phyloP scores from a whole-genome alignment of 1,140 invertebrate genomes.

The Chlorops oryzae region DNA sequence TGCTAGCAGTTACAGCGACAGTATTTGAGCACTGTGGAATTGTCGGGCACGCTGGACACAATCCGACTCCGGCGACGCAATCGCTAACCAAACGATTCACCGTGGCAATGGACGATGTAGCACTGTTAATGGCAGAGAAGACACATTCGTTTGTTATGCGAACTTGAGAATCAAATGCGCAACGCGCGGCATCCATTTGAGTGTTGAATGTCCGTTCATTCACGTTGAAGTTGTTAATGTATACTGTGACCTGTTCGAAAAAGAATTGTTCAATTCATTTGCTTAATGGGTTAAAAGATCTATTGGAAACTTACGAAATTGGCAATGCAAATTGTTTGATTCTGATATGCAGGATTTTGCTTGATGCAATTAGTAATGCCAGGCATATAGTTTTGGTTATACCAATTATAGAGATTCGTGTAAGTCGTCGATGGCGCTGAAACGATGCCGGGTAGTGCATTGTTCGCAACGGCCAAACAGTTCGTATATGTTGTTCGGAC shows the following conservation, averaged over 20 bases:
- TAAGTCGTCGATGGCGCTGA: not conserved
- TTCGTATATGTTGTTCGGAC: not conserved
- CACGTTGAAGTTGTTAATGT: no score
- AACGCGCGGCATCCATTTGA: not conserved
- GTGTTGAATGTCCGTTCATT: not conserved
- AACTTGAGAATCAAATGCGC: not conserved
- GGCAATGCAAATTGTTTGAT: not conserved
- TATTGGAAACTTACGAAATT: slow-evolving; percentile 1
- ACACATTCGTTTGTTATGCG: not conserved
- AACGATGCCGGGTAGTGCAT: not conserved
- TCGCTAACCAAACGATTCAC: not conserved
- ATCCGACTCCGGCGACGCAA: not conserved
- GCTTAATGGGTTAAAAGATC: no score
- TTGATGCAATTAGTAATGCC: not conserved
- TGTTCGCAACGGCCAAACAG: not conserved
- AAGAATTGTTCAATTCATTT: no score
- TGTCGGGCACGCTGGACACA: not conserved
- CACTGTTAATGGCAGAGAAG: not conserved
- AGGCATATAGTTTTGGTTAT: not conserved
- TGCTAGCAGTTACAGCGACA: not conserved
- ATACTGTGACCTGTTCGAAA: no score
- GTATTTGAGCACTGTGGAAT: not conserved
- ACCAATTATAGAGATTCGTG: not conserved
- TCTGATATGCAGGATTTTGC: not conserved
- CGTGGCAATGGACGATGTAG: not conserved